phyloP scores from a whole-genome alignment of 23 tunicate species.

The Botrylloides violaceus region DNA sequence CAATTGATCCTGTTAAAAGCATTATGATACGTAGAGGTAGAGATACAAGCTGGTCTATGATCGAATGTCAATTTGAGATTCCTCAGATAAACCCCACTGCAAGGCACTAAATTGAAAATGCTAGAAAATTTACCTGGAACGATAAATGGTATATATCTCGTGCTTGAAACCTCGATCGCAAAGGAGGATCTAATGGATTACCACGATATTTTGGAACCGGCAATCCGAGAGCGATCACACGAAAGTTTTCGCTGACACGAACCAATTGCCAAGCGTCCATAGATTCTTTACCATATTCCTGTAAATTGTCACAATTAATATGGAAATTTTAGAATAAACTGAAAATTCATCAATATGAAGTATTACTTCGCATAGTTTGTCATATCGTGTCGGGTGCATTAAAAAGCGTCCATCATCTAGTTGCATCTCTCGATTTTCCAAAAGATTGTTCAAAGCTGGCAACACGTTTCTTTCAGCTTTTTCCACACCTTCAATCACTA shows the following conservation, averaged over 20 bases:
- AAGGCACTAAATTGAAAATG: not conserved
- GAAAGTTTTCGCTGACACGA: slow-evolving; percentile 75
- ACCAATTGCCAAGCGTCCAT: slow-evolving; percentile 85
- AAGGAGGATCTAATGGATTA: slow-evolving; percentile 89
- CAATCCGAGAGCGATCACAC: slow-evolving; percentile 90
- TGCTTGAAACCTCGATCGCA: slow-evolving; percentile 94
- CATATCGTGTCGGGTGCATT: slow-evolving; percentile 78
- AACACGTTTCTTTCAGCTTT: slow-evolving; percentile 90
- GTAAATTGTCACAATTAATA: no score
- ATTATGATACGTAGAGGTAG: not conserved
- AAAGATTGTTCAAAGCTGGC: slow-evolving; percentile 84
- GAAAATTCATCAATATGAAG: no score
- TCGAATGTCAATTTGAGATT: not conserved
- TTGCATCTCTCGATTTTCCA: slow-evolving; percentile 95
- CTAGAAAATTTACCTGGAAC: slow-evolving; percentile 43
- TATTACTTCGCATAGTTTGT: slow-evolving; percentile 54
- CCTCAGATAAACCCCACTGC: not conserved
- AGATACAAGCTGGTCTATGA: not conserved
- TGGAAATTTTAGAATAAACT: no score
- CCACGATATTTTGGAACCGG: slow-evolving; percentile 93
- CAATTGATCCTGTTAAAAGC: slow-evolving; percentile 57
- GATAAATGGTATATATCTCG: slow-evolving; percentile 74
- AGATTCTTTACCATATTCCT: slow-evolving; percentile 82
- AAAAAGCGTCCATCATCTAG: slow-evolving; percentile 91
- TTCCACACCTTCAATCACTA: slow-evolving; percentile 88